Conservation (phyloP, 2,888 invertebrate species). For the Dichetophora obliterata region DNA sequence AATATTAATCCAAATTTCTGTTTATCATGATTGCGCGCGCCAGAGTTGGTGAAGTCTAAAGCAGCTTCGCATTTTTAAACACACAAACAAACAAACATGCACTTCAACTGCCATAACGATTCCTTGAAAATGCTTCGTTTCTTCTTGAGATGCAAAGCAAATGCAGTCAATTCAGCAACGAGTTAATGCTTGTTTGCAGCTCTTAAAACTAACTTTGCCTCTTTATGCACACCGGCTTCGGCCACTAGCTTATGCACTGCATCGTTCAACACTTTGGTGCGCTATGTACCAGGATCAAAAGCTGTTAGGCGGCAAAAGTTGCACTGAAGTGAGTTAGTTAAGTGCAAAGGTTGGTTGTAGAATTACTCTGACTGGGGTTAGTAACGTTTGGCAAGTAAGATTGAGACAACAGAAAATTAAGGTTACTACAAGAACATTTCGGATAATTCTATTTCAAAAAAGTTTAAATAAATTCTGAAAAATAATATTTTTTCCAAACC, state of each 20-base stretch:
- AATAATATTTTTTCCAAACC: no score
- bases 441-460: no score
- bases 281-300: not conserved
- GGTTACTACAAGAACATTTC: no score
- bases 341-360: not conserved
- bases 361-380: not conserved
- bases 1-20: not conserved
- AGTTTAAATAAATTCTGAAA: no score
- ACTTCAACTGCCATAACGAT: not conserved
- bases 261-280: no score
- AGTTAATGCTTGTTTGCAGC: constrained; percentile 27
- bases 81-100: not conserved
- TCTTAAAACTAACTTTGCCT: not conserved
- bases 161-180: constrained; percentile 23
- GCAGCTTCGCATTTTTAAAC: not conserved
- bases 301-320: constrained; percentile 7
- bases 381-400: not conserved
- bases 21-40: not conserved
- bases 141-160: not conserved
- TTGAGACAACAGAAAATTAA: no score
- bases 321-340: not conserved
- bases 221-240: not conserved
- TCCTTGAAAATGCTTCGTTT: not conserved
- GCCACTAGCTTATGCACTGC: no score
- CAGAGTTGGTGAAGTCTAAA: not conserved